Conservation (phyloP, 2,888 invertebrate species). For the Chelonus formosanus region DNA sequence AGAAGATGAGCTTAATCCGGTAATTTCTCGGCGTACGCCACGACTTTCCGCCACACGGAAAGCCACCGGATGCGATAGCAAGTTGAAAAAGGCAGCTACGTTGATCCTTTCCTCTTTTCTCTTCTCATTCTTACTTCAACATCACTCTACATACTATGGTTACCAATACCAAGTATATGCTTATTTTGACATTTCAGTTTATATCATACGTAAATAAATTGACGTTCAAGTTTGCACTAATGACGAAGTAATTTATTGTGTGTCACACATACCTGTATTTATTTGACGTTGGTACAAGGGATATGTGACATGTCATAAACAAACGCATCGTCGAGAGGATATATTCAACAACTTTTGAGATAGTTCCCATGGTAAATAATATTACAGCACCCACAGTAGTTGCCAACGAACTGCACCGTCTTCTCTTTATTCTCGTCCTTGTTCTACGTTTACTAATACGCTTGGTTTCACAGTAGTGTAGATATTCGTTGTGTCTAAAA, state of each 20-base stretch:
- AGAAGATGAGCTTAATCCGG: constrained; percentile 34
- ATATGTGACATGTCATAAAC: constrained; percentile 3
- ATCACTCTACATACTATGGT: constrained; percentile 4
- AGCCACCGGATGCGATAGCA: constrained; percentile 34
- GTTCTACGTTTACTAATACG: constrained; percentile 4
- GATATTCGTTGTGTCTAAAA: constrained; percentile 36
- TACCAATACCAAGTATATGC: not conserved
- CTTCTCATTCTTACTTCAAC: constrained; percentile 3
- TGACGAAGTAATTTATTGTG: constrained; percentile 12
- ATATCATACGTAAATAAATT: constrained; percentile 17
- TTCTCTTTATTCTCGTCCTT: constrained; percentile 4
- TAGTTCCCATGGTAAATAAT: constrained; percentile 40
- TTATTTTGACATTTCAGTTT: constrained; percentile 5
- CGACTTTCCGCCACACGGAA: constrained; percentile 33
- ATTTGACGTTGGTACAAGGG: not conserved
- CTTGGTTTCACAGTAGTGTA: not conserved
- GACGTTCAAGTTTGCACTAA: constrained; percentile 13
- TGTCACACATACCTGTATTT: not conserved
- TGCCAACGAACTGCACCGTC: constrained; percentile 3
- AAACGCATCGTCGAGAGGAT: constrained; percentile 6
- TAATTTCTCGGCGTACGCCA: constrained; percentile 32
- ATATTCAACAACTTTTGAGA: constrained; percentile 29
- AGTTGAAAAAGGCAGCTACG: constrained; percentile 27
- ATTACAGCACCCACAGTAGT: constrained; percentile 35
- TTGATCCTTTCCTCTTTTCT: constrained; percentile 28